A percentile compares a stretch with the other conserved stretches of the same genome.
Conservation (phyloP, 30 jellyfish, hydroid and myxozoan genomes). For the Turritopsis dohrnii region DNA sequence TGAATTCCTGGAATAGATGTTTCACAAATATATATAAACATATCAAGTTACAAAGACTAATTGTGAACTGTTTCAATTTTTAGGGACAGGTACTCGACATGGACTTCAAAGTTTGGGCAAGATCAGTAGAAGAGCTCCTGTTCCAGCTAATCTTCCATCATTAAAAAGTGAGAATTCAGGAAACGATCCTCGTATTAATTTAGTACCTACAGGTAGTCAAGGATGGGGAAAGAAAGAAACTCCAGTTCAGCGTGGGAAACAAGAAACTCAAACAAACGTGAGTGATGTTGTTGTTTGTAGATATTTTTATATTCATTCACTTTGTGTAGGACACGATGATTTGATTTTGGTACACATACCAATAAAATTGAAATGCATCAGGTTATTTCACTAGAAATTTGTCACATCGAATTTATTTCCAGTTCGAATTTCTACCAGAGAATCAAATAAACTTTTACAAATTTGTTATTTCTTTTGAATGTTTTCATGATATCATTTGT, state of each 20-base stretch:
- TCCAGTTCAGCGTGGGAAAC: conserved; percentile 34
- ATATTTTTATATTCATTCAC: too few species aligned
- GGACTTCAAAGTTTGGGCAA: conserved; percentile 96
- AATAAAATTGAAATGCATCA: too few species aligned
- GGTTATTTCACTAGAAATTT: too few species aligned
- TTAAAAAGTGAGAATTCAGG: conserved; percentile 94
- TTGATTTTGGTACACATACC: too few species aligned
- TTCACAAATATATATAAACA: background rate
- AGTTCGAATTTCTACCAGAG: too few species aligned
- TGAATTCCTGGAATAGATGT: background rate
- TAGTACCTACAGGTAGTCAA: conserved; percentile 90
- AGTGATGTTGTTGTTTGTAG: too few species aligned
- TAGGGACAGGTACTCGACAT: conserved; percentile 60
- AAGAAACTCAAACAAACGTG: conserved; percentile 49
- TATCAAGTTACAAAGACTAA: background rate
- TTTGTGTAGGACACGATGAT: too few species aligned
- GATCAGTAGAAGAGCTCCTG: conserved; percentile 72
- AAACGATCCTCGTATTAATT: conserved; percentile 90
- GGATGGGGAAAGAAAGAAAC: conserved; percentile 97
- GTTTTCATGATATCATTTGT: too few species aligned
- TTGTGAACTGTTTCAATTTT: background rate
- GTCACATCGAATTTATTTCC: too few species aligned
- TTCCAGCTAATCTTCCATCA: conserved; percentile 93
- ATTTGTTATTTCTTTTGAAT: too few species aligned
- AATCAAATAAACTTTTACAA: too few species aligned